Evolutionary conservation across 2,113 vertebrate genomes (phyloP).

Genomic region (Onychostoma macrolepis): DNA sequence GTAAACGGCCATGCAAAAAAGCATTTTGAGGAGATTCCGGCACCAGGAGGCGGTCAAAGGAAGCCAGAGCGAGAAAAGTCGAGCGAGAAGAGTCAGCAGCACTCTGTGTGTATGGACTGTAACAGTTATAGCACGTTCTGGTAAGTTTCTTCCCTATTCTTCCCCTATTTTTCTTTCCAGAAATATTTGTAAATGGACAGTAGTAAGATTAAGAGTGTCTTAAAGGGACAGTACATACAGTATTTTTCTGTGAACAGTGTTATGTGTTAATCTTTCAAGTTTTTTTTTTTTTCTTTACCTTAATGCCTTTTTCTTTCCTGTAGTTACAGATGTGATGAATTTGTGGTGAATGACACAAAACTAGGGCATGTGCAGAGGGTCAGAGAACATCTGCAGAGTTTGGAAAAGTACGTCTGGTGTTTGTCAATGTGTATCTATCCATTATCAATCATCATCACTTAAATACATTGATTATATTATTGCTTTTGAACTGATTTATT

Average conservation of each 20-base stretch:
- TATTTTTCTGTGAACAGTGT: not conserved
- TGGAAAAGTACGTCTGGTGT: slow-evolving; percentile 90
- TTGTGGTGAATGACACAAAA: slow-evolving; percentile 97
- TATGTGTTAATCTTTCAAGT: not conserved
- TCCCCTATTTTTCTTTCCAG: not conserved
- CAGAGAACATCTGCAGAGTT: slow-evolving; percentile 93
- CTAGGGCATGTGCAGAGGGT: slow-evolving; percentile 93
- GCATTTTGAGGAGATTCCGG: slow-evolving; percentile 93
- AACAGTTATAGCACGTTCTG: slow-evolving; percentile 96
- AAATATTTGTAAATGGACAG: not conserved
- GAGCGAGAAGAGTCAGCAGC: slow-evolving; percentile 81
- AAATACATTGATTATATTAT: not conserved
- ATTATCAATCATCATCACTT: not conserved
- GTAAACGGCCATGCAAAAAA: slow-evolving; percentile 98
- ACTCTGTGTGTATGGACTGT: slow-evolving; percentile 98
- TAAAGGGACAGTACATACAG: not conserved
- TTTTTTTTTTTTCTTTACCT: not conserved
- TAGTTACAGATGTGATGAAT: slow-evolving; percentile 98
- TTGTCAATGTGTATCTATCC: not conserved
- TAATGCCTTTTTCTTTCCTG: slow-evolving; percentile 50
- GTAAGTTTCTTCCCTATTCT: slow-evolving; percentile 73
- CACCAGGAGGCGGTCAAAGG: slow-evolving; percentile 78
- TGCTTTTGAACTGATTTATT: not conserved
- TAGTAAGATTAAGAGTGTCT: not conserved
- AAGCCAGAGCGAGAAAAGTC: slow-evolving; percentile 85